Evolutionary conservation across 2,888 invertebrate species (phyloP).

Genomic region (Nudaria mundana): DNA sequence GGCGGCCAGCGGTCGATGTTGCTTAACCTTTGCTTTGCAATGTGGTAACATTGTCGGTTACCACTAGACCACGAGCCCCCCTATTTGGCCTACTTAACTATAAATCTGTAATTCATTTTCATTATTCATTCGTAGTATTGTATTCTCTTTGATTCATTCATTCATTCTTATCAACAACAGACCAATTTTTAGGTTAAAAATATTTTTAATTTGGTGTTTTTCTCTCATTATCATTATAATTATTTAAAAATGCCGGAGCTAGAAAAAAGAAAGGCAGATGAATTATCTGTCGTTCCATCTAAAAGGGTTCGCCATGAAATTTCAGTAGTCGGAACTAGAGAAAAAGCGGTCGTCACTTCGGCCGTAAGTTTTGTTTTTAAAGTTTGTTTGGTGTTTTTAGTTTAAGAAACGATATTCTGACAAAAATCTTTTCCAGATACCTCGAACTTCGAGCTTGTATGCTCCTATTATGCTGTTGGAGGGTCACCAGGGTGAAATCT

Average conservation of each 20-base stretch:
- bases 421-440: conserved; percentile 72
- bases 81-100: too few species aligned
- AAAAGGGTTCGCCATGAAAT: conserved; percentile 88
- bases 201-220: too few species aligned
- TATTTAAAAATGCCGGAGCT: conserved; percentile 62
- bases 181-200: too few species aligned
- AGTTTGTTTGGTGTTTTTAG: not conserved
- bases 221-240: not conserved
- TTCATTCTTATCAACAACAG: too few species aligned
- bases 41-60: too few species aligned
- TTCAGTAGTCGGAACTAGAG: conserved; percentile 85
- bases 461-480: conserved; percentile 97
- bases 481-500: conserved; percentile 98
- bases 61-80: too few species aligned
- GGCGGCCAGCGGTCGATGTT: too few species aligned
- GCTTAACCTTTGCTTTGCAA: too few species aligned
- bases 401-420: not conserved
- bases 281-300: conserved; percentile 80
- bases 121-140: too few species aligned
- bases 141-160: too few species aligned
- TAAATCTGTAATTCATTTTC: too few species aligned
- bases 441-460: conserved; percentile 92
- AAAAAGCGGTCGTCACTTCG: conserved; percentile 87
- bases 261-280: conserved; percentile 85
- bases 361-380: conserved; percentile 76